Evolutionary conservation across 2,888 invertebrate species (phyloP).

Genomic region (Folsomia manolachei): DNA sequence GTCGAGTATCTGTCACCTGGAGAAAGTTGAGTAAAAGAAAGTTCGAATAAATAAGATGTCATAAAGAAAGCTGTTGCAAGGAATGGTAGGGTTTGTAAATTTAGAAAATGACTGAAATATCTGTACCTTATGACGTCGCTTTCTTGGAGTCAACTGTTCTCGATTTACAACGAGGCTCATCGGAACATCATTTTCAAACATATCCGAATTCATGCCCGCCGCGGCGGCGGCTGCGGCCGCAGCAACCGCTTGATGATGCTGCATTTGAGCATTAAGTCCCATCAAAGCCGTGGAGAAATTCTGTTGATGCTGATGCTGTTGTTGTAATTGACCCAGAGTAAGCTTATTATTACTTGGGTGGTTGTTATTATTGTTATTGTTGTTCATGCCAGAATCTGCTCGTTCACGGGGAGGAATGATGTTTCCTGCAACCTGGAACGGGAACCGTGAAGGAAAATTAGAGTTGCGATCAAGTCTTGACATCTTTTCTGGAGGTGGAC

Average conservation of each 20-base stretch:
- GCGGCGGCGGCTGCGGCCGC: slow-evolving; percentile 54
- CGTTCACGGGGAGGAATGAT: not conserved
- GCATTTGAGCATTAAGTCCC: slow-evolving; percentile 45
- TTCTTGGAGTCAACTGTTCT: slow-evolving; percentile 78
- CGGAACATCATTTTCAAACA: slow-evolving; percentile 86
- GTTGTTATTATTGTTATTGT: slow-evolving; percentile 24
- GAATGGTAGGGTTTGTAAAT: not conserved
- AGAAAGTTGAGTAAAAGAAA: too few relatives aligned
- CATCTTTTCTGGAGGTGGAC: slow-evolving; percentile 16
- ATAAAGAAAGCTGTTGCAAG: not conserved
- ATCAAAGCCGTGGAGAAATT: slow-evolving; percentile 52
- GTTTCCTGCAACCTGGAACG: slow-evolving; percentile 3
- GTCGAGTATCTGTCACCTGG: slow-evolving; percentile 78
- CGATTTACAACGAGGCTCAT: slow-evolving; percentile 72
- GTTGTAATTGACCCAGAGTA: slow-evolving; percentile 13
- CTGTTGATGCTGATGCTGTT: slow-evolving; percentile 41
- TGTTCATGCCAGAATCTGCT: slow-evolving; percentile 6
- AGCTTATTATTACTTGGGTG: slow-evolving; percentile 39
- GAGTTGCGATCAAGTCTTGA: slow-evolving; percentile 3
- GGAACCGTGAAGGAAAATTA: not conserved
- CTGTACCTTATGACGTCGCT: slow-evolving; percentile 87
- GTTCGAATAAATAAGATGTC: not conserved
- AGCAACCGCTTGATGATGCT: slow-evolving; percentile 45
- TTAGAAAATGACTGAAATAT: too few relatives aligned
- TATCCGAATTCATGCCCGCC: slow-evolving; percentile 52